A percentile compares a stretch with the other conserved stretches of the same genome.
phyloP scores from a whole-genome alignment of 2,888 invertebrate species.

The Hyposoter dolosus region DNA sequence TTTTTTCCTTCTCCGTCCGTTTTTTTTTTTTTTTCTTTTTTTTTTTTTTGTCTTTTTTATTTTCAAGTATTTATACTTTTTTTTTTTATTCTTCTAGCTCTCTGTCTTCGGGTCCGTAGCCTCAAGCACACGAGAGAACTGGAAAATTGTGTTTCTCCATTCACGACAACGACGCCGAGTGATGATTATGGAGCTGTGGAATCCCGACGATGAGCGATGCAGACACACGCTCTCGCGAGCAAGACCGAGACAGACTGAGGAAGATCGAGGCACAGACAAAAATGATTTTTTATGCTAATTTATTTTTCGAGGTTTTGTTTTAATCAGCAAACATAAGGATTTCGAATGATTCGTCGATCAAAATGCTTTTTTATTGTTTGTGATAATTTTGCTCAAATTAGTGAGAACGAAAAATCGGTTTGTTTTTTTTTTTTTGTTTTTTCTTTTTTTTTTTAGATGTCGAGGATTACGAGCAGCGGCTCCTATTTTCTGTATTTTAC shows the following conservation, averaged over 20 bases:
- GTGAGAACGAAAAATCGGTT: slow-evolving; percentile 7
- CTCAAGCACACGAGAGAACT: slow-evolving; percentile 37
- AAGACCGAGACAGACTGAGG: neutral
- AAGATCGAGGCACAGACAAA: neutral
- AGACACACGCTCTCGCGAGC: neutral
- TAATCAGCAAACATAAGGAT: too few species aligned
- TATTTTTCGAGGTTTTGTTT: too few species aligned
- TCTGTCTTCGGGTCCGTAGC: slow-evolving; percentile 11
- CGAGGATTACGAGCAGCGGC: neutral
- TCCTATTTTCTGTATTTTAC: neutral
- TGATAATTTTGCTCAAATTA: too few species aligned
- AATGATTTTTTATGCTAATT: neutral
- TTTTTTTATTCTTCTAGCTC: slow-evolving; percentile 22
- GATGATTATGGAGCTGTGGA: slow-evolving; percentile 43
- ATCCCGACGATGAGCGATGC: slow-evolving; percentile 28
- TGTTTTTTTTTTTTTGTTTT: neutral
- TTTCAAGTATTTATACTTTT: slow-evolving; percentile 3
- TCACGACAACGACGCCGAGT: slow-evolving; percentile 28
- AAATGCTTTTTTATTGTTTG: too few species aligned
- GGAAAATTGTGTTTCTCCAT: slow-evolving; percentile 51
- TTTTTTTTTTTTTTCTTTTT: slow-evolving; percentile 16
- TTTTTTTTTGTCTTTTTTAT: slow-evolving; percentile 10
- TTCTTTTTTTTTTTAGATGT: neutral
- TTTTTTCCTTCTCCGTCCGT: slow-evolving; percentile 33
- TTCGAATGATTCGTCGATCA: too few species aligned